These are phyloP conservation scores for Drosophila fulvimacula DNA, from an alignment of 2,888 invertebrate genomes.

Conservation along the genomic window DNA sequence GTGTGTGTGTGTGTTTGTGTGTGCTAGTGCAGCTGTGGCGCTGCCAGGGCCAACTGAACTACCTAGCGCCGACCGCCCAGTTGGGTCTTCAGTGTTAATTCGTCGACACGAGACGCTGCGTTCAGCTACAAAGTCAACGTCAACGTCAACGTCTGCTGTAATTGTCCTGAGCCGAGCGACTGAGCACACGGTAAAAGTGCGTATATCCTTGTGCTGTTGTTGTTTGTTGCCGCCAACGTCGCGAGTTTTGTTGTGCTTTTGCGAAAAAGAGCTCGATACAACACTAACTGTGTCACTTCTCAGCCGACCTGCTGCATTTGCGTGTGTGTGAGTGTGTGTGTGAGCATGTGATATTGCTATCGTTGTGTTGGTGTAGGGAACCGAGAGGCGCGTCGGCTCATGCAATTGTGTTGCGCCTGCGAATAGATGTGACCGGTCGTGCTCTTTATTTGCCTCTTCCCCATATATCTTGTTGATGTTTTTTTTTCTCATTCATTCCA, in stretches of 20 bases:
- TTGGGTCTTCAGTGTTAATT: conserved; percentile 82
- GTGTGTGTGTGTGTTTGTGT: conserved; percentile 40
- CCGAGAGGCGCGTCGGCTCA: conserved; percentile 57
- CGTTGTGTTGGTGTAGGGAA: conserved; percentile 40
- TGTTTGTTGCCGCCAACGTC: conserved; percentile 44
- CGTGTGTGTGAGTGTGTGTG: conserved; percentile 21
- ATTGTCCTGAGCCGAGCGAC: conserved; percentile 42
- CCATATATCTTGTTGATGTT: conserved; percentile 9
- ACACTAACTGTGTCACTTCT: conserved; percentile 63
- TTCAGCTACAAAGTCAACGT: conserved; percentile 62
- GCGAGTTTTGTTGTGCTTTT: conserved; percentile 58
- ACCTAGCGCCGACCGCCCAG: conserved; percentile 64
- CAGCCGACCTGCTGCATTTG: conserved; percentile 34
- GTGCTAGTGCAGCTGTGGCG: conserved; percentile 66
- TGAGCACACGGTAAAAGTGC: conserved; percentile 34
- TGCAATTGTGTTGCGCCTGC: conserved; percentile 35
- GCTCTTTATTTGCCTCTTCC: conserved; percentile 11
- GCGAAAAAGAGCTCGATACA: conserved; percentile 67
- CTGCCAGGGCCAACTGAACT: conserved; percentile 57
- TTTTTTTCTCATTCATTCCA: conserved; percentile 18
- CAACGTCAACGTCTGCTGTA: conserved; percentile 53
- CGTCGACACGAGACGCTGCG: conserved; percentile 83
- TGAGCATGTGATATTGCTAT: conserved; percentile 24
- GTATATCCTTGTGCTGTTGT: conserved; percentile 35
- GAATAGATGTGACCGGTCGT: conserved; percentile 36